Percentiles rank a stretch among this genome's conserved stretches.
phyloP scores from a whole-genome alignment of 2,113 vertebrate genomes.

The pig (Sus scrofa) region T2T-Sscrofa CM000812.6:204310001-204310500 shows the following conservation, averaged over 20 bases:
- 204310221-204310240: not conserved
- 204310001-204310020: not conserved
- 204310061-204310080: not conserved
- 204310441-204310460: not conserved
- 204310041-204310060: not conserved
- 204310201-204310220: not conserved
- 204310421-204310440: not conserved
- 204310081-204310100: too few species aligned
- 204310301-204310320: not conserved
- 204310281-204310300: not conserved
- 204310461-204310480: not conserved
- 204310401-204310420: not conserved
- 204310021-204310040: not conserved
- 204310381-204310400: not conserved
- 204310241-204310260: conserved; percentile 22
- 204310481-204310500: not conserved
- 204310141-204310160: not conserved
- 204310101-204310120: not conserved
- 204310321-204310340: not conserved
- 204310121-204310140: not conserved
- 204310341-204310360: not conserved
- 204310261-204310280: conserved; percentile 31
- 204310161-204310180: not conserved
- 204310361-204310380: conserved; percentile 37
- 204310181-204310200: conserved; percentile 32